phyloP scores from a whole-genome alignment of 2,113 vertebrate species.

The Lophius piscatorius region DNA sequence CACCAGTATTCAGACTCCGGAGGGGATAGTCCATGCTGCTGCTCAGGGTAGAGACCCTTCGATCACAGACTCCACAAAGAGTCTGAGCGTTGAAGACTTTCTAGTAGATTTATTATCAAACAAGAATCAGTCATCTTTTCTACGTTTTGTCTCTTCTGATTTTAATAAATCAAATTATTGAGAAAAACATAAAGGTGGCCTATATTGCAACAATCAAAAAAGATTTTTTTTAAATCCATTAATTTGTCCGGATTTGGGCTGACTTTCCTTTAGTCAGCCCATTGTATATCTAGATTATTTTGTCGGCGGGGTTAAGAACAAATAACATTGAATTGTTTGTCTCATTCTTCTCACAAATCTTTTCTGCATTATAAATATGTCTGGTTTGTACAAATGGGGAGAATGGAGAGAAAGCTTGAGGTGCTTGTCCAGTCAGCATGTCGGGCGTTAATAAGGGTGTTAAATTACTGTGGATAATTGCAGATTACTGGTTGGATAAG shows the following conservation, averaged over 20 bases:
- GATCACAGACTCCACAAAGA: too few species aligned
- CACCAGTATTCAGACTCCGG: too few species aligned
- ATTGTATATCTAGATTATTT: constrained; percentile 31
- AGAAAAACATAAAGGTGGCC: too few species aligned
- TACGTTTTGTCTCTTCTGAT: too few species aligned
- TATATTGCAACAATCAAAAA: too few species aligned
- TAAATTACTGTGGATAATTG: constrained; percentile 51
- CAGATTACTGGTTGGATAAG: constrained; percentile 66
- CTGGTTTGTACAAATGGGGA: constrained; percentile 46
- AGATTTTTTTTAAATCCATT: background rate
- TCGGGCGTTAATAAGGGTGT: constrained; percentile 45
- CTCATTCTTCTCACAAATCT: constrained; percentile 32
- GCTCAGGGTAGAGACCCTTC: too few species aligned
- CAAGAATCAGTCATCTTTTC: too few species aligned
- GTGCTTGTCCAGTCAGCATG: constrained; percentile 54
- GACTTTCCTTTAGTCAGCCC: constrained; percentile 1
- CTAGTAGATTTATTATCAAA: too few species aligned
- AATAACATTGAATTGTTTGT: constrained; percentile 33
- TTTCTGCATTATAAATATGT: constrained; percentile 63
- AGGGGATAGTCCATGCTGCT: too few species aligned
- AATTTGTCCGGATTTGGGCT: too few species aligned
- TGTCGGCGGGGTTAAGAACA: constrained; percentile 39
- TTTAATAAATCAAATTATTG: too few species aligned
- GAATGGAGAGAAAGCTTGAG: constrained; percentile 37
- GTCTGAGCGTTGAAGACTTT: too few species aligned